Conservation (phyloP, 1,140 invertebrate genomes). For the Aphelenchoides besseyi region DNA sequence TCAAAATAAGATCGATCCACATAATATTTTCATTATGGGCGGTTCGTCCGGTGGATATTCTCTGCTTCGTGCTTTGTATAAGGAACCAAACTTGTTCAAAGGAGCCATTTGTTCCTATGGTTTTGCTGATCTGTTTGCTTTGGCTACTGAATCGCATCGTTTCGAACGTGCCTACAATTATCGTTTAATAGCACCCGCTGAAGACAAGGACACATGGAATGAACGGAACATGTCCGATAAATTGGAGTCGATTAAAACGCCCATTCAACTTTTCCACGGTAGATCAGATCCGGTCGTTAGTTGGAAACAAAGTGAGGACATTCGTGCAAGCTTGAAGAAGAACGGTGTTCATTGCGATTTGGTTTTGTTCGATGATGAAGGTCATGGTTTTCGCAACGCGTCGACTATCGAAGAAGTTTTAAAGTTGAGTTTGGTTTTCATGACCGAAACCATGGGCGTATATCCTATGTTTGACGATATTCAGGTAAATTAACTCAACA, state of each 20-base stretch:
- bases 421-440: not conserved
- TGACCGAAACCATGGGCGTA: conserved; percentile 8
- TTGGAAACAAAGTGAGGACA: conserved; percentile 11
- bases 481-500: no score
- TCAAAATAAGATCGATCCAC: not conserved
- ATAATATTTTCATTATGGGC: conserved; percentile 14
- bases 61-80: conserved; percentile 14
- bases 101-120: conserved; percentile 11
- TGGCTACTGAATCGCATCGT: conserved; percentile 1
- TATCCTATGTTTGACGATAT: conserved; percentile 1
- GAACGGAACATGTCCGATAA: conserved; percentile 18
- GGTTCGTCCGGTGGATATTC: not conserved
- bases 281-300: conserved; percentile 8
- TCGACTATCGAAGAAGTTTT: not conserved
- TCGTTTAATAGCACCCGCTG: not conserved
- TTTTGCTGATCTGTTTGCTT: conserved; percentile 6
- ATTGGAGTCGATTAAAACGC: conserved; percentile 14
- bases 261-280: conserved; percentile 15
- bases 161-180: conserved; percentile 25
- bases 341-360: conserved; percentile 7
- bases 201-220: not conserved
- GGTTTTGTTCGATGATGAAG: conserved; percentile 16
- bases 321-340: conserved; percentile 18
- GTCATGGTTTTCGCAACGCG: conserved; percentile 15
- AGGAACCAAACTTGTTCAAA: conserved; percentile 11